phyloP scores from a whole-genome alignment of 2,888 invertebrate genomes.

The Congeria kusceri region DNA sequence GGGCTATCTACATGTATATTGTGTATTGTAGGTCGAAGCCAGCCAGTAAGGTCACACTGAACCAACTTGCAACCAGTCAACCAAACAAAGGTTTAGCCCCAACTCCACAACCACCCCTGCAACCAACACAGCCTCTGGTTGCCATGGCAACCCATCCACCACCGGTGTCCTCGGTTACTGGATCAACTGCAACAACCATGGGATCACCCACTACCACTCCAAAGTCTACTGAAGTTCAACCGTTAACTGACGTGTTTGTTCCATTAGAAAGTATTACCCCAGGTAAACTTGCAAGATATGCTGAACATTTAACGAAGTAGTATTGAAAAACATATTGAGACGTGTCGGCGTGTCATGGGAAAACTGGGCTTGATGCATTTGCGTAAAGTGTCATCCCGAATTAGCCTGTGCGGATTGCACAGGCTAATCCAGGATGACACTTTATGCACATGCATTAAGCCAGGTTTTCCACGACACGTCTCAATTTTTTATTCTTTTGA shows the following conservation, averaged over 20 bases:
- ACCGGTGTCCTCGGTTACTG: conserved; percentile 63
- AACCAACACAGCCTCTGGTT: conserved; percentile 33
- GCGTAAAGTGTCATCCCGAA: too few relatives aligned
- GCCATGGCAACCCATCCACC: conserved; percentile 45
- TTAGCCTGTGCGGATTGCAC: too few relatives aligned
- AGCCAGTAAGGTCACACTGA: conserved; percentile 72
- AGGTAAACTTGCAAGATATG: conserved; percentile 84
- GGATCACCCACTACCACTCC: conserved; percentile 46
- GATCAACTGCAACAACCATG: conserved; percentile 49
- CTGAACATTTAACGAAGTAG: too few relatives aligned
- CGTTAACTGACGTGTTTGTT: conserved; percentile 90
- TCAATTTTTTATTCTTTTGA: too few relatives aligned
- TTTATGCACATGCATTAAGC: too few relatives aligned
- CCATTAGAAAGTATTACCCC: conserved; percentile 92
- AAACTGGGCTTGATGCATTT: too few relatives aligned
- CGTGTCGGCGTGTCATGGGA: too few relatives aligned
- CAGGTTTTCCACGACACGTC: too few relatives aligned
- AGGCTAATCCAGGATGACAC: too few relatives aligned
- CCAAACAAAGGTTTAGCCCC: conserved; percentile 11
- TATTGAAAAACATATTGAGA: too few relatives aligned
- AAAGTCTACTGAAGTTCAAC: conserved; percentile 86
- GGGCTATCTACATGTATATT: too few relatives aligned
- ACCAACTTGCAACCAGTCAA: conserved; percentile 71
- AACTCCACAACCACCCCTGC: conserved; percentile 30
- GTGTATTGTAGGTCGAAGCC: conserved; percentile 54